phyloP scores from a whole-genome alignment of 2,888 invertebrate species.

The Ichneumon xanthorius region DNA sequence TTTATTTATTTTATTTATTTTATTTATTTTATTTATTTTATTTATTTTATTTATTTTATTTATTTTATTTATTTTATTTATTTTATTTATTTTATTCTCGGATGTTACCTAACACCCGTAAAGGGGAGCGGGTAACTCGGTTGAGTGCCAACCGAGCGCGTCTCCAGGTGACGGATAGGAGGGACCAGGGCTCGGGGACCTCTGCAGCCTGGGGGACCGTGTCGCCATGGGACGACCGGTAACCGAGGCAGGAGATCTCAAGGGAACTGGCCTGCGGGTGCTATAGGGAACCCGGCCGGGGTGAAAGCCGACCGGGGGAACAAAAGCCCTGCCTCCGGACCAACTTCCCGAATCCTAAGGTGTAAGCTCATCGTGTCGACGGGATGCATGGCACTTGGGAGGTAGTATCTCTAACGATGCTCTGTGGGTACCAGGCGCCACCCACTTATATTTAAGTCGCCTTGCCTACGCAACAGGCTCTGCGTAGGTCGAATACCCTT shows the following conservation, averaged over 20 bases:
- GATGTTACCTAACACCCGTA: not conserved
- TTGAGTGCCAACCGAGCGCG: constrained; percentile 16
- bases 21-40: too few species aligned
- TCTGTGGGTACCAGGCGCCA: constrained; percentile 52
- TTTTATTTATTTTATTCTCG: too few species aligned
- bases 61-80: too few species aligned
- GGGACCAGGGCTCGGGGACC: constrained; percentile 6
- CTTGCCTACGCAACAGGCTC: constrained; percentile 56
- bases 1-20: too few species aligned
- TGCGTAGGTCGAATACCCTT: constrained; percentile 34
- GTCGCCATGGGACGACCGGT: not conserved
- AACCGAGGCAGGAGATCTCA: not conserved
- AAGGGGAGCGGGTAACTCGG: too few species aligned
- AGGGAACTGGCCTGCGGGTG: constrained; percentile 9
- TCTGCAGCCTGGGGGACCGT: not conserved
- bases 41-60: too few species aligned
- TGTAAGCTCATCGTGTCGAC: too few species aligned
- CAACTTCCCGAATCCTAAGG: too few species aligned
- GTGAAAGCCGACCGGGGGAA: too few species aligned
- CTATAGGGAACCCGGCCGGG: constrained; percentile 9
- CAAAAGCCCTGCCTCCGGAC: too few species aligned
- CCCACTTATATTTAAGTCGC: constrained; percentile 51
- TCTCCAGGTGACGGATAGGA: constrained; percentile 10
- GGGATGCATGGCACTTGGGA: constrained; percentile 58
- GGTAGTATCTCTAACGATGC: constrained; percentile 53